A percentile compares a stretch with the other conserved stretches of the same genome.
Evolutionary conservation across 2,113 vertebrate species (phyloP).

Genomic region (Podarcis cretensis): DNA sequence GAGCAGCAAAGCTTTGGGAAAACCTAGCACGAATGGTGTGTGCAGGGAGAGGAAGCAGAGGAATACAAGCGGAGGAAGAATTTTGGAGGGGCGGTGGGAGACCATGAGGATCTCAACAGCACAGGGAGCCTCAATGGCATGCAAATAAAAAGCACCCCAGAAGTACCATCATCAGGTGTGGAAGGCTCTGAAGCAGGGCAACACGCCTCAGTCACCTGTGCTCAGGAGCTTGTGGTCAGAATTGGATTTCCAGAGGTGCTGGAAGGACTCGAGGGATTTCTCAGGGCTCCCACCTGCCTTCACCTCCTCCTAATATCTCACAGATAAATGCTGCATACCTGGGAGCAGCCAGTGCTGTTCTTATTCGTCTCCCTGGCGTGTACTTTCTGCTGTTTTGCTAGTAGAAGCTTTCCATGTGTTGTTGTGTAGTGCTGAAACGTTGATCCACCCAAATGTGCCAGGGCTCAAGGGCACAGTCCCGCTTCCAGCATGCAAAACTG

Average conservation of each 20-base stretch:
- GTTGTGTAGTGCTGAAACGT: background rate
- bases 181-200: too few relatives aligned
- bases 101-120: conserved; percentile 54
- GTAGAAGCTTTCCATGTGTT: background rate
- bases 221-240: background rate
- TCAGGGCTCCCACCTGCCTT: background rate
- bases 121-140: conserved; percentile 32
- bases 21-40: conserved; percentile 41
- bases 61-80: conserved; percentile 8
- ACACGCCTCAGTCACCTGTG: background rate
- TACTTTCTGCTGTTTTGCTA: background rate
- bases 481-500: background rate
- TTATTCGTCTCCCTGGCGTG: background rate
- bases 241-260: background rate
- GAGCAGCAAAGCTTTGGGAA: background rate
- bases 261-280: background rate
- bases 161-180: too few relatives aligned
- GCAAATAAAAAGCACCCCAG: background rate
- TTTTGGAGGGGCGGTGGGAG: background rate
- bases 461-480: background rate
- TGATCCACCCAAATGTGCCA: background rate
- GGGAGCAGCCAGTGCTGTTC: background rate
- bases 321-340: background rate
- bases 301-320: background rate
- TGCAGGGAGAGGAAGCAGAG: conserved; percentile 59